These are phyloP conservation scores for Lithosia quadra DNA, from an alignment of 2,888 invertebrate species.

Conservation along the genomic window DNA sequence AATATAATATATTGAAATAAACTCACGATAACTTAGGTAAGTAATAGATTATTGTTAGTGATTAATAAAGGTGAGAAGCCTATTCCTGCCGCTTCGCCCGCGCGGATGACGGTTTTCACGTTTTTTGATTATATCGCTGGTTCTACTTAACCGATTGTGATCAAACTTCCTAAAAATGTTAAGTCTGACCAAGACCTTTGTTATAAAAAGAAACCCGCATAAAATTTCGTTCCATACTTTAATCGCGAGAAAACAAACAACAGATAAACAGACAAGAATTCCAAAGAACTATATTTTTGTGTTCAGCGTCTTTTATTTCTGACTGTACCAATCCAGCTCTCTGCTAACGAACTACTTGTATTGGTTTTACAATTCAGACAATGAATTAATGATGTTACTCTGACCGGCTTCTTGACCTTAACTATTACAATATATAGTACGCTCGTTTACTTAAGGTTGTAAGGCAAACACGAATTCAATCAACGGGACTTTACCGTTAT, in stretches of 20 bases:
- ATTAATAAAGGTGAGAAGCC: too few species aligned
- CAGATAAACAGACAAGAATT: too few species aligned
- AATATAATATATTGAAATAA: background rate
- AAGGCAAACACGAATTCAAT: slow-evolving; percentile 40
- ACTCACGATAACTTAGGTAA: background rate
- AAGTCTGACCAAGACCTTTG: too few species aligned
- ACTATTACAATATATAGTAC: slow-evolving; percentile 12
- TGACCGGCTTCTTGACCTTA: slow-evolving; percentile 15
- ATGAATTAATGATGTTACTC: slow-evolving; percentile 13
- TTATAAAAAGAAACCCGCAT: too few species aligned
- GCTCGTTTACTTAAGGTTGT: slow-evolving; percentile 36
- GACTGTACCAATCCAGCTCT: background rate
- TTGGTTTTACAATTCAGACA: slow-evolving; percentile 11
- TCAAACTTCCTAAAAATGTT: too few species aligned
- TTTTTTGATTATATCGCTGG: too few species aligned
- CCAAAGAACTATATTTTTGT: too few species aligned
- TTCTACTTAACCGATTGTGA: too few species aligned
- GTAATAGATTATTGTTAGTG: background rate
- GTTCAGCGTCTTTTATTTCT: background rate
- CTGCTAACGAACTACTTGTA: slow-evolving; percentile 10
- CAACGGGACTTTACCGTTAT: slow-evolving; percentile 42
- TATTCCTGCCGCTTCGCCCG: too few species aligned
- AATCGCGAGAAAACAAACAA: too few species aligned
- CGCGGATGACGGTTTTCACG: too few species aligned
- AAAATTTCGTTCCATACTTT: too few species aligned